Conservation (phyloP, 2,113 vertebrate genomes). For the Craseonycteris thonglongyai region DNA sequence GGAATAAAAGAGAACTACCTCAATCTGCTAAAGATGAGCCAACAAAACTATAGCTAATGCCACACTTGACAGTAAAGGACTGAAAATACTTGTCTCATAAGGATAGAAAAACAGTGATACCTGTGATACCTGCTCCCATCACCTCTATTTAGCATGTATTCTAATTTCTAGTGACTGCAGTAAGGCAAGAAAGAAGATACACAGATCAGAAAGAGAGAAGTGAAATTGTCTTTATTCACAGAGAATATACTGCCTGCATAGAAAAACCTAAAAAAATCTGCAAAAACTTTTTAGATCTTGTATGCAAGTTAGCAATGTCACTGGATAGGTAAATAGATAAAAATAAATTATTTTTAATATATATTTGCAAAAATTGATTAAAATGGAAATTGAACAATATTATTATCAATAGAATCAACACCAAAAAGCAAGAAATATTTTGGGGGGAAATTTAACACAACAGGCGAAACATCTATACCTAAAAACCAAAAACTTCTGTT, state of each 20-base stretch:
- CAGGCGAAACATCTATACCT: neutral
- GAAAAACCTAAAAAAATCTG: neutral
- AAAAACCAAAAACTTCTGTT: neutral
- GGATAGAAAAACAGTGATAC: neutral
- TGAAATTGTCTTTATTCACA: neutral
- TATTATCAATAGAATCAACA: neutral
- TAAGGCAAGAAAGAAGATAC: neutral
- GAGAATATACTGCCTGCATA: neutral
- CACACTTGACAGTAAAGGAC: neutral
- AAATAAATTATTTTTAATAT: neutral
- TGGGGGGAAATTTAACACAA: neutral
- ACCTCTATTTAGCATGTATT: neutral
- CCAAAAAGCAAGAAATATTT: neutral
- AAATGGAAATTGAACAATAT: neutral
- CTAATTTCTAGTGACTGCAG: neutral
- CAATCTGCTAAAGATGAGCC: neutral
- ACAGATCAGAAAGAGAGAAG: neutral
- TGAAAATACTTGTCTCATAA: neutral
- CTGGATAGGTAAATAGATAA: neutral
- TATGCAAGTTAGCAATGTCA: neutral
- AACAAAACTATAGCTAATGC: neutral
- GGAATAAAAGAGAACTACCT: neutral
- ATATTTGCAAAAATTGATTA: neutral
- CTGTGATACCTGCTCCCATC: neutral
- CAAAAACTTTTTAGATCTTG: neutral